Percentiles rank a stretch among this genome's conserved stretches.
Conservation (phyloP, 2,113 vertebrate species). For the Genyomyrus donnyi region DNA sequence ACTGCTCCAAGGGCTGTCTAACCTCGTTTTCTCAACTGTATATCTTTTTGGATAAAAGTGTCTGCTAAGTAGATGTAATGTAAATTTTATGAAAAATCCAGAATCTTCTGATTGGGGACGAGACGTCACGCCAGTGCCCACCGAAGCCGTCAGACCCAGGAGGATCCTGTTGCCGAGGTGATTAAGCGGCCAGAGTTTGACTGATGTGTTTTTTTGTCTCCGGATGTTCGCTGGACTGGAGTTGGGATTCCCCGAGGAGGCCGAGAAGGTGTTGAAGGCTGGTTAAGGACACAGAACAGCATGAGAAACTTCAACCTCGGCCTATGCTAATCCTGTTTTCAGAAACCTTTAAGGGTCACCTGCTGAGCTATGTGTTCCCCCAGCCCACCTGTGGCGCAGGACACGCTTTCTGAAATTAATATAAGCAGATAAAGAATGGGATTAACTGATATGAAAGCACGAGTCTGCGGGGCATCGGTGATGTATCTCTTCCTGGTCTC, state of each 20-base stretch:
- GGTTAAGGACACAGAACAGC: background rate
- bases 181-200: background rate
- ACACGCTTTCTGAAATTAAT: background rate
- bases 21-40: background rate
- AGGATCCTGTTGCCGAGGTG: background rate
- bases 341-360: background rate
- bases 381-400: background rate
- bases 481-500: background rate
- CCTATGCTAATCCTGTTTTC: background rate
- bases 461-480: background rate
- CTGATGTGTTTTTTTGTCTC: background rate
- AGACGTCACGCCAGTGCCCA: background rate
- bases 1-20: background rate
- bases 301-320: background rate
- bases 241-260: background rate
- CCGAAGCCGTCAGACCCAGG: background rate
- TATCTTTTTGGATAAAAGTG: background rate
- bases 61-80: background rate
- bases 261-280: background rate
- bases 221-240: background rate
- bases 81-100: background rate
- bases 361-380: background rate
- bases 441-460: background rate
- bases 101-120: background rate
- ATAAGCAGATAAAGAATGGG: background rate